A percentile compares a stretch with the other conserved stretches of the same genome.
These are phyloP conservation scores for Pharmacophagus antenor DNA, from an alignment of 2,888 invertebrate genomes.

Conservation along the genomic window DNA sequence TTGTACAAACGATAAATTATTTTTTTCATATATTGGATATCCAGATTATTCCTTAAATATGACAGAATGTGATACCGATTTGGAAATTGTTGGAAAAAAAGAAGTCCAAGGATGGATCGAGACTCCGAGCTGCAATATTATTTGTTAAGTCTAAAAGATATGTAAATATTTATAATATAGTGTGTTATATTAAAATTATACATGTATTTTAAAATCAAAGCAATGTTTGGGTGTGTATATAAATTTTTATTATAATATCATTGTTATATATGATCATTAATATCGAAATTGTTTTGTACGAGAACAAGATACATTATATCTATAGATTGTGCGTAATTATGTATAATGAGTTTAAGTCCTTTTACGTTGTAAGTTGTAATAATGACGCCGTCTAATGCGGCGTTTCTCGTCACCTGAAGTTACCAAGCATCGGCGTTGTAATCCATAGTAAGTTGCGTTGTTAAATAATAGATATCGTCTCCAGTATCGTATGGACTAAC, in stretches of 20 bases:
- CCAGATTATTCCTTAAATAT: slow-evolving; percentile 16
- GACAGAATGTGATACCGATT: slow-evolving; percentile 17
- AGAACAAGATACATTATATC: slow-evolving; percentile 48
- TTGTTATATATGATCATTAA: slow-evolving; percentile 73
- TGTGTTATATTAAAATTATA: slow-evolving; percentile 49
- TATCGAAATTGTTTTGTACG: slow-evolving; percentile 60
- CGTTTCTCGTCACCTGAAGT: slow-evolving; percentile 42
- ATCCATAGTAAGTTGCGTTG: slow-evolving; percentile 28
- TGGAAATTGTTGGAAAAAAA: slow-evolving; percentile 9
- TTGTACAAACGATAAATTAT: background rate
- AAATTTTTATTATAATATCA: slow-evolving; percentile 59
- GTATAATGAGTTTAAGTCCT: slow-evolving; percentile 23
- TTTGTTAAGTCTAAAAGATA: slow-evolving; percentile 63
- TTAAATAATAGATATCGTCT: slow-evolving; percentile 21
- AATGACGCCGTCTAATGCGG: slow-evolving; percentile 39
- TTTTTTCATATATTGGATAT: background rate
- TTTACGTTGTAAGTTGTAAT: slow-evolving; percentile 22
- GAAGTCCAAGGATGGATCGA: slow-evolving; percentile 9
- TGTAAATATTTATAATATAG: slow-evolving; percentile 48
- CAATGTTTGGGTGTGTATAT: slow-evolving; percentile 73
- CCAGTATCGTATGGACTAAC: slow-evolving; percentile 13
- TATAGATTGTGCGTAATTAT: slow-evolving; percentile 38
- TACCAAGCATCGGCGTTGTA: slow-evolving; percentile 45
- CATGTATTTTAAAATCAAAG: slow-evolving; percentile 54
- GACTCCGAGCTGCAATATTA: slow-evolving; percentile 72